Evolutionary conservation across 2,113 vertebrate species (phyloP).

Genomic region (Peromyscus leucopus): DNA sequence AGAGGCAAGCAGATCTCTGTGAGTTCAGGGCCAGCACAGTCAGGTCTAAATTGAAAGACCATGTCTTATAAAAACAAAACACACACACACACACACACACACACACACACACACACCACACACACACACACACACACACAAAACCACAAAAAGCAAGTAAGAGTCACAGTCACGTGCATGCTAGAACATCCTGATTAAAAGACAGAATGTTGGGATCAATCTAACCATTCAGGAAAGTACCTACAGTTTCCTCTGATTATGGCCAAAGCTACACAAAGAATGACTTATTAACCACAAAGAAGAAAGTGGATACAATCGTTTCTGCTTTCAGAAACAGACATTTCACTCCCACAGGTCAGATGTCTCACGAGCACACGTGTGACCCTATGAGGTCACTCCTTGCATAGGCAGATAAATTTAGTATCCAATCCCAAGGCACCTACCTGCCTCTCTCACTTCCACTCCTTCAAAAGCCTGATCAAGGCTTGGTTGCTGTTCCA

Average conservation of each 20-base stretch:
- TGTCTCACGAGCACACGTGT: background rate
- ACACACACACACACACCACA: background rate
- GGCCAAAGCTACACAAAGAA: slow-evolving; percentile 7
- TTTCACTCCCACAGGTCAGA: slow-evolving; percentile 11
- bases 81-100: background rate
- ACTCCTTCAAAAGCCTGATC: background rate
- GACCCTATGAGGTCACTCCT: background rate
- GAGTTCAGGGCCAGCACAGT: background rate
- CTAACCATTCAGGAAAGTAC: slow-evolving; percentile 23
- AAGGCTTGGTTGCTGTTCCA: fast-evolving
- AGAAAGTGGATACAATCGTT: background rate
- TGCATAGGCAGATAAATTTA: background rate
- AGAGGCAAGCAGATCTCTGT: background rate
- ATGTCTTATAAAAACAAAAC: background rate
- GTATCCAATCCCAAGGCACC: background rate
- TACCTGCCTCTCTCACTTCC: background rate
- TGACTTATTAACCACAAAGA: background rate
- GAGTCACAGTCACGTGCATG: background rate
- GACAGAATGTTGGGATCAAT: background rate
- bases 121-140: background rate
- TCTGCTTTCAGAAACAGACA: background rate
- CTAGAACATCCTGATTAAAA: background rate
- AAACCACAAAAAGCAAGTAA: background rate
- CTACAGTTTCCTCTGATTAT: background rate
- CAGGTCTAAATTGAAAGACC: background rate